A percentile compares a stretch with the other conserved stretches of the same genome.
Evolutionary conservation across 2,113 vertebrate species (phyloP).

Genomic region (Daubentonia madagascariensis): DNA sequence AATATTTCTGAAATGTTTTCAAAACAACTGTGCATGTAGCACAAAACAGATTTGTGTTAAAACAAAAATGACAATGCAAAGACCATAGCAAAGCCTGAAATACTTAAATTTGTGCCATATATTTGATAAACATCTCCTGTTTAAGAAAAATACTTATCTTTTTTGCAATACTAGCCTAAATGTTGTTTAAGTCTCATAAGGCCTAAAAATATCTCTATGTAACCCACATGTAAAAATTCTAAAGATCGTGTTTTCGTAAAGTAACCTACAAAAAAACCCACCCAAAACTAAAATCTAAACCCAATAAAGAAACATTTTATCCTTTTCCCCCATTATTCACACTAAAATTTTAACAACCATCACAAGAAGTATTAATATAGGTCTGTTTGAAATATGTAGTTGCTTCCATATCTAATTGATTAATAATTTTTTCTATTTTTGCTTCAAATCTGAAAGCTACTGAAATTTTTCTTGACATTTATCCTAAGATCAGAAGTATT

Average conservation of each 20-base stretch:
- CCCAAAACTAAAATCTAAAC: not conserved
- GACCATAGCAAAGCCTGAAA: not conserved
- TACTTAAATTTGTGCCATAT: not conserved
- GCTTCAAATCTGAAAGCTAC: not conserved
- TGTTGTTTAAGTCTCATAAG: not conserved
- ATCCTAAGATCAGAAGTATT: not conserved
- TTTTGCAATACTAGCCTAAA: not conserved
- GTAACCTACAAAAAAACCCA: not conserved
- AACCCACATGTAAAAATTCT: not conserved
- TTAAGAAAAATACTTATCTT: not conserved
- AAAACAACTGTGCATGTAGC: not conserved
- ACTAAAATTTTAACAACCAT: not conserved
- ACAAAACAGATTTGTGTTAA: not conserved
- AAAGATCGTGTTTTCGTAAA: not conserved
- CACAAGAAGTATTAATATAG: not conserved
- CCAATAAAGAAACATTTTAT: not conserved
- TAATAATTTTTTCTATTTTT: not conserved
- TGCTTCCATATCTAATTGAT: not conserved
- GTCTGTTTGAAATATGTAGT: not conserved
- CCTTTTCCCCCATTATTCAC: not conserved
- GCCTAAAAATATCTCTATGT: slow-evolving; percentile 7
- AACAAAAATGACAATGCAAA: not conserved
- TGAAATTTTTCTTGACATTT: slow-evolving; percentile 26
- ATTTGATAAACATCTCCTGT: not conserved
- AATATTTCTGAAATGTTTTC: not conserved